Conservation (phyloP, 1,140 invertebrate species). For the Ceratina calcarata region DNA sequence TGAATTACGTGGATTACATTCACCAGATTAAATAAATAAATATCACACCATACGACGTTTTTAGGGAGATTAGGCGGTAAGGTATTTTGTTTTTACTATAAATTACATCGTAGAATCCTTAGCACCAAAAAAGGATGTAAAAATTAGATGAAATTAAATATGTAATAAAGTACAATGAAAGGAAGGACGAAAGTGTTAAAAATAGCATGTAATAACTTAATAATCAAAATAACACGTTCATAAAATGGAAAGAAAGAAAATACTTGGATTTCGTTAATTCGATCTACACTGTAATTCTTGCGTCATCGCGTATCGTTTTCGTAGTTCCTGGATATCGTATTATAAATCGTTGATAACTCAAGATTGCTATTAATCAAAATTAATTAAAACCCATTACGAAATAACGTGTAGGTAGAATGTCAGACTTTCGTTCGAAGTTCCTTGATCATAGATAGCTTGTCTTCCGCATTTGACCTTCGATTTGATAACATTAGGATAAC, state of each 20-base stretch:
- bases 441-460: conserved; percentile 41
- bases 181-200: no score
- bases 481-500: conserved; percentile 45
- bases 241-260: neutral
- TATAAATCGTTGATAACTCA: neutral
- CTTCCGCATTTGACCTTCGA: conserved; percentile 42
- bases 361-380: neutral
- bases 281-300: neutral
- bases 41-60: neutral
- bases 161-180: no score
- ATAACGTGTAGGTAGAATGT: neutral
- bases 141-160: no score
- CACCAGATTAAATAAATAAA: no score
- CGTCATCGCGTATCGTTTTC: neutral
- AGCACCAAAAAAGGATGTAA: no score
- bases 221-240: no score
- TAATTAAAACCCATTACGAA: neutral
- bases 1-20: neutral
- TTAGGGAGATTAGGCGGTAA: no score
- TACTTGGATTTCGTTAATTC: neutral
- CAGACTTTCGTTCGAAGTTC: conserved; percentile 32
- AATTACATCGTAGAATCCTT: no score
- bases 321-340: neutral
- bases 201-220: no score
- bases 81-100: no score